A percentile compares a stretch with the other conserved stretches of the same genome.
phyloP scores from a whole-genome alignment of 2,888 invertebrate genomes.

The Halictus ligatus region DNA sequence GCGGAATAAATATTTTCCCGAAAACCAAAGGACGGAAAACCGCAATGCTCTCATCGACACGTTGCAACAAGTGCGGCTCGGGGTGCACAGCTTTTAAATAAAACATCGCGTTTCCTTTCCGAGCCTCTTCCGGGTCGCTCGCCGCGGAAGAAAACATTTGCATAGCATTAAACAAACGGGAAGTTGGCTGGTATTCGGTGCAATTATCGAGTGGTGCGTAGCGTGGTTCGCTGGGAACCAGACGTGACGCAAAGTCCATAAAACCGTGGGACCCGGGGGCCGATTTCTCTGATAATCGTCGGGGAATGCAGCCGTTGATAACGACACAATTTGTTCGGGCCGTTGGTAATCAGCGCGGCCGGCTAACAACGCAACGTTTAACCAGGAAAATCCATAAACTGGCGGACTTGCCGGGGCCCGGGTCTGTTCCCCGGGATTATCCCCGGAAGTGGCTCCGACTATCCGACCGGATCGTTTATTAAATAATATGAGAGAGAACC shows the following conservation, averaged over 20 bases:
- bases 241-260: slow-evolving; percentile 23
- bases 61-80: not conserved
- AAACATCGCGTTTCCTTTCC: not conserved
- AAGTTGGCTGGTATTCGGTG: not conserved
- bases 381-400: slow-evolving; percentile 64
- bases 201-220: not conserved
- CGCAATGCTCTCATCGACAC: not conserved
- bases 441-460: slow-evolving; percentile 53
- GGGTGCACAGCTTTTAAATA: not conserved
- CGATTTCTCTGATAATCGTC: slow-evolving; percentile 45
- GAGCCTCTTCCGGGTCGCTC: not conserved
- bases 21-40: not conserved
- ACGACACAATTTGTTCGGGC: slow-evolving; percentile 50
- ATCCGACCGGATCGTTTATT: slow-evolving; percentile 66
- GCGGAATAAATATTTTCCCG: not conserved
- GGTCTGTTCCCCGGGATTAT: slow-evolving; percentile 46
- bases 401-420: not conserved
- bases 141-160: slow-evolving; percentile 1
- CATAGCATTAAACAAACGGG: not conserved
- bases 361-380: slow-evolving; percentile 40
- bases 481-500: slow-evolving; percentile 60
- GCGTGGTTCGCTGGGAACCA: not conserved
- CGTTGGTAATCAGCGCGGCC: slow-evolving; percentile 54
- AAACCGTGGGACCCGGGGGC: not conserved
- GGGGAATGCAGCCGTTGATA: slow-evolving; percentile 46